phyloP scores from a whole-genome alignment of 1,140 invertebrate species.

The Popillia japonica region DNA sequence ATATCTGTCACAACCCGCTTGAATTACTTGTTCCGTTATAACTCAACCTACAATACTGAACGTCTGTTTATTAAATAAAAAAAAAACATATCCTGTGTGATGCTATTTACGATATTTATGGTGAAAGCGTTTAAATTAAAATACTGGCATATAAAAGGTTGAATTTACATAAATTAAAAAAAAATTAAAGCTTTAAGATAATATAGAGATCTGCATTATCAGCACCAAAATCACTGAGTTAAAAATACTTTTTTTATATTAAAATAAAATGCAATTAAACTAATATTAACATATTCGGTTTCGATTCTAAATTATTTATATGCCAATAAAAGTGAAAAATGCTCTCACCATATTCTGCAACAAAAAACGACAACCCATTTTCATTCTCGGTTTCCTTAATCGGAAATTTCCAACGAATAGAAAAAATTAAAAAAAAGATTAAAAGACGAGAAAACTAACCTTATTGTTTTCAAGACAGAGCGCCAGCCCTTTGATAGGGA shows the following conservation, averaged over 20 bases:
- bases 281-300: no score
- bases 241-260: not conserved
- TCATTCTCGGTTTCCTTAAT: not conserved
- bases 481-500: slow-evolving; percentile 91
- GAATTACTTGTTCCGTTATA: slow-evolving; percentile 37
- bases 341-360: slow-evolving; percentile 12
- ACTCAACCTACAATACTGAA: slow-evolving; percentile 23
- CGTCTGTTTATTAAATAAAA: not conserved
- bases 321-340: slow-evolving; percentile 21
- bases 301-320: no score
- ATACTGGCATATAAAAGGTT: slow-evolving; percentile 23
- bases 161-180: not conserved
- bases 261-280: slow-evolving; percentile 2
- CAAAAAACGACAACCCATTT: not conserved
- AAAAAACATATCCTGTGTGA: slow-evolving; percentile 3
- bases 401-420: not conserved
- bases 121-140: slow-evolving; percentile 4
- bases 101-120: not conserved
- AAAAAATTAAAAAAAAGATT: slow-evolving; percentile 18
- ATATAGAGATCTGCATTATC: slow-evolving; percentile 21
- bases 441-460: slow-evolving; percentile 54
- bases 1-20: slow-evolving; percentile 53
- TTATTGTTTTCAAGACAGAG: slow-evolving; percentile 72
- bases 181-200: not conserved
- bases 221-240: not conserved